Evolutionary conservation across 2,797 vertebrate genomes (phyloP).

Genomic region (Eutrigla gurnardus): DNA sequence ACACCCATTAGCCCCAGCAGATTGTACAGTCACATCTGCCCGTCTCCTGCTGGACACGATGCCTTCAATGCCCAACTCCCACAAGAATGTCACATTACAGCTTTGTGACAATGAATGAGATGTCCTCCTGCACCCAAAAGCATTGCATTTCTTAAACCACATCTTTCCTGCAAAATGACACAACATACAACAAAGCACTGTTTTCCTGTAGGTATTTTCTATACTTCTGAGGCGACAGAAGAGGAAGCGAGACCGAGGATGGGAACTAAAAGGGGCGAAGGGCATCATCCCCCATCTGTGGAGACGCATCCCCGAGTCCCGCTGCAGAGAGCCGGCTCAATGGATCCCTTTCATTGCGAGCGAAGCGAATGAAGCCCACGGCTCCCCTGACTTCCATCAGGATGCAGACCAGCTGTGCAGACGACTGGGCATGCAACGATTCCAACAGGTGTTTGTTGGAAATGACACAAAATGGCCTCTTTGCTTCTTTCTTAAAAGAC

Average conservation of each 20-base stretch:
- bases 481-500: neutral
- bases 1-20: conserved; percentile 68
- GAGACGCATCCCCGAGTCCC: conserved; percentile 56
- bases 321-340: conserved; percentile 35
- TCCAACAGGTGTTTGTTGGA: conserved; percentile 79
- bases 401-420: conserved; percentile 41
- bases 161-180: conserved; percentile 36
- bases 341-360: conserved; percentile 19
- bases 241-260: conserved; percentile 10
- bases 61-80: conserved; percentile 35
- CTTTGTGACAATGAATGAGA: neutral
- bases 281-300: conserved; percentile 55
- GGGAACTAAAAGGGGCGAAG: conserved; percentile 52
- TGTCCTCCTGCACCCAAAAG: neutral
- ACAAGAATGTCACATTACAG: conserved; percentile 6
- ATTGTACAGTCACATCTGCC: conserved; percentile 73
- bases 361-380: conserved; percentile 33
- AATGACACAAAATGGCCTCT: conserved; percentile 72
- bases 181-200: conserved; percentile 6
- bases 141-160: neutral
- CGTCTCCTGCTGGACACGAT: conserved; percentile 42
- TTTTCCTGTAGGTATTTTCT: conserved; percentile 27
- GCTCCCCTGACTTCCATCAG: conserved; percentile 20
- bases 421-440: conserved; percentile 49
- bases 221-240: conserved; percentile 63